Evolutionary conservation across 2,113 vertebrate species (phyloP).

Genomic region (Xerus inauris): DNA sequence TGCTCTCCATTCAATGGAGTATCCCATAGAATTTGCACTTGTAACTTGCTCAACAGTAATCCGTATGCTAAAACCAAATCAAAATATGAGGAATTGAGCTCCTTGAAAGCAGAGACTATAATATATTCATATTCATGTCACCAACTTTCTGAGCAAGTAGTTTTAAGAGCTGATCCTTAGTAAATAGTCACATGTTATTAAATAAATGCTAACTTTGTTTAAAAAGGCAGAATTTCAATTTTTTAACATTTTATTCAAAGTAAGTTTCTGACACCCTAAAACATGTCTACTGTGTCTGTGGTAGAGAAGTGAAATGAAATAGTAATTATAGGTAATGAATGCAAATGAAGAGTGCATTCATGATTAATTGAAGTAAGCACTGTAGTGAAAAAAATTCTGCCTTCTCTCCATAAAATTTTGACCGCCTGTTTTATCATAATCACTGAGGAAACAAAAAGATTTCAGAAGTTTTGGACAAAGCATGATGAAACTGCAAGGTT

Average conservation of each 20-base stretch:
- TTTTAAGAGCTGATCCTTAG: background rate
- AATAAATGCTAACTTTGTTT: background rate
- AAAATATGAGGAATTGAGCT: background rate
- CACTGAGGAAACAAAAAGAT: background rate
- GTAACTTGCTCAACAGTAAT: background rate
- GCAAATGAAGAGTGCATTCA: background rate
- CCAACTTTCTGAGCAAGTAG: background rate
- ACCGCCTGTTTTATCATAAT: background rate
- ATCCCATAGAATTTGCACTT: background rate
- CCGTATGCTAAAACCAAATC: background rate
- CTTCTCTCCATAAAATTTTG: background rate
- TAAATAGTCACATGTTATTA: background rate
- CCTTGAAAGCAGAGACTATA: background rate
- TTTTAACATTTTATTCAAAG: conserved; percentile 9
- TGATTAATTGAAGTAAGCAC: background rate
- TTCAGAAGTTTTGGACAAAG: background rate
- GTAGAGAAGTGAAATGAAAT: background rate
- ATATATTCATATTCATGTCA: background rate
- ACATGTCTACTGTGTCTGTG: background rate
- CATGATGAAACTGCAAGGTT: background rate
- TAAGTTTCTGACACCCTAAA: background rate
- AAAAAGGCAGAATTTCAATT: background rate
- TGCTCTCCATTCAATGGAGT: background rate
- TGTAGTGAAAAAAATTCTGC: background rate
- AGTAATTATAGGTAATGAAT: background rate